Percentiles rank a stretch among this genome's conserved stretches.
Conservation (phyloP, 2,797 vertebrate species). For the Luscinia luscinia region DNA sequence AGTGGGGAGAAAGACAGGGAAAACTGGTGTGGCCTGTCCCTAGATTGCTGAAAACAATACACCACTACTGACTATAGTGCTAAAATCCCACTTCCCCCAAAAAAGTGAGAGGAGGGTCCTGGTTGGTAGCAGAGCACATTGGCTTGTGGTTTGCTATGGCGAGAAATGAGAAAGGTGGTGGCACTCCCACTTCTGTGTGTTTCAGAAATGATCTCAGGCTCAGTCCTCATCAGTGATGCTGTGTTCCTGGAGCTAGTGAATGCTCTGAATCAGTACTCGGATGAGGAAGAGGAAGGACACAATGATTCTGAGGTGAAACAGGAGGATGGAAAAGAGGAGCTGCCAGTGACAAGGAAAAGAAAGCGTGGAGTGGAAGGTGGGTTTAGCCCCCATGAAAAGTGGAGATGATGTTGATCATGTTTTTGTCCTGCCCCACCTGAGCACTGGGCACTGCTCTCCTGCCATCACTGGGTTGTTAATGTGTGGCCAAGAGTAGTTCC, state of each 20-base stretch:
- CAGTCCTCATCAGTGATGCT: conserved; percentile 93
- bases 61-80: background rate
- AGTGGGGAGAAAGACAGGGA: background rate
- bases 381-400: background rate
- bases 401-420: fast-evolving
- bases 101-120: background rate
- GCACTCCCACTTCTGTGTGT: background rate
- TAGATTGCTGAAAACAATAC: background rate
- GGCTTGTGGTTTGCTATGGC: background rate
- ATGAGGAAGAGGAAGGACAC: conserved; percentile 90
- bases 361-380: conserved; percentile 76
- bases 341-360: conserved; percentile 82
- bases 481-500: fast-evolving
- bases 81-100: background rate
- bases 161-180: fast-evolving
- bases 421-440: background rate
- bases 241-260: conserved; percentile 95
- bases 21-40: background rate
- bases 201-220: conserved; percentile 84
- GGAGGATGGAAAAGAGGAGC: conserved; percentile 81
- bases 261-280: conserved; percentile 91
- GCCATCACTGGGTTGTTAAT: background rate
- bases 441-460: background rate
- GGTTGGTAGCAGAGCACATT: background rate
- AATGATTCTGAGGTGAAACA: conserved; percentile 80